Evolutionary conservation across 2,888 invertebrate species (phyloP), one percentile per base, ranked within the genome.

Genomic region (Chrysolina oricalcia): DNA sequence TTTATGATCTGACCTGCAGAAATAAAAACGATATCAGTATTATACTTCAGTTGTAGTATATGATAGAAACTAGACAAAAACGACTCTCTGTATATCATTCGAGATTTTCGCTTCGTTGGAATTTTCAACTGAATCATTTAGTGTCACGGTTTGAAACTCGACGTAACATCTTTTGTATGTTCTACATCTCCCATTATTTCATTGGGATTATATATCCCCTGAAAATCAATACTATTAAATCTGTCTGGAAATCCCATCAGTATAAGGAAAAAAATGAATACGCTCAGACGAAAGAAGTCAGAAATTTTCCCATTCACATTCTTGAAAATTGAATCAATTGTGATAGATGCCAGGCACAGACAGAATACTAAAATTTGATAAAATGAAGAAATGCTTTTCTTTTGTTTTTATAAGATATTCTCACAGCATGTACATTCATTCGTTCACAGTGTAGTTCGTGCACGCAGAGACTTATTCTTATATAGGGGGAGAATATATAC

Each of bases 231-330:
- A 21, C 21, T 53, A 27, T 35, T 15, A 15, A 27, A 35, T 27
- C 23, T 59, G 27, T 59, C 27, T 59, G 27, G 23, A 15, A 48
- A 67, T 43, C 8, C 19, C n/a, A 21, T 67, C 40, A 23, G 19
- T 23, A 27, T 15, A 13, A n/a, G 40, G 15, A 46, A 63, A 70
- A 71, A 71, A 65, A 71, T 64, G 71, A 71, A 65, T 35, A 64
- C 23, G 50, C 59, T 53, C 23, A 59, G 56, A 56, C 2, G 68
- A 68, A 68, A 68, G 53, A 48, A 73, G 67, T 67, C 68, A 73
- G 66, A 72, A 72, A 72, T 59, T 73, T 73, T 73, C n/a, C 73
- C 66, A 73, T 73, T 73, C 68, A 73, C 73, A 73, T 73, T 73
- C 68, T 59, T 43, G 19, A 73, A 68, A 73, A 73, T 73, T 73